Evolutionary conservation across 2,888 invertebrate species (phyloP).

Genomic region (Timandra comae): DNA sequence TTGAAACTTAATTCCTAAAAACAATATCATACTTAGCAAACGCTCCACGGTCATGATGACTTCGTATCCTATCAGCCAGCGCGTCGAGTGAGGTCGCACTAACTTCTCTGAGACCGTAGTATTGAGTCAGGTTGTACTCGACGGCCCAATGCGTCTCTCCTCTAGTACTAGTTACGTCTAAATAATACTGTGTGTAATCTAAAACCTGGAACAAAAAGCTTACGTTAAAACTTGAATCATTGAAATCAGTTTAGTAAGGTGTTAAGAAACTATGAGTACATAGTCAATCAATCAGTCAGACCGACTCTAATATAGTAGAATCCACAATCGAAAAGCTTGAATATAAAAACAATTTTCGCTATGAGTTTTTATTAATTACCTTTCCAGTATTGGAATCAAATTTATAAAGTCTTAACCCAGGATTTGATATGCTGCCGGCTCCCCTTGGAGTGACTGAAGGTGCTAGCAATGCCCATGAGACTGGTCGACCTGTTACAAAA

Average conservation of each 20-base stretch:
- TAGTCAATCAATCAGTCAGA: too few species aligned
- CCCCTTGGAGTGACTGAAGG: constrained; percentile 94
- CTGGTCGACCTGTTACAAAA: constrained; percentile 81
- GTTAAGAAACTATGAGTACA: too few species aligned
- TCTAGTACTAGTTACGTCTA: constrained; percentile 84
- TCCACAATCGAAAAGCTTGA: too few species aligned
- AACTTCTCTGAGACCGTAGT: constrained; percentile 88
- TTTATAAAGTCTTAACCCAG: constrained; percentile 91
- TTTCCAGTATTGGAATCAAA: constrained; percentile 92
- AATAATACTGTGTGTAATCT: constrained; percentile 93
- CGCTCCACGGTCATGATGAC: constrained; percentile 80
- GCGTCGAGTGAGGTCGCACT: constrained; percentile 85
- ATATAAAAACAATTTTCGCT: too few species aligned
- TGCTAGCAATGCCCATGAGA: constrained; percentile 91
- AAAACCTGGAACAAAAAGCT: constrained; percentile 76
- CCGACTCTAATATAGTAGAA: too few species aligned
- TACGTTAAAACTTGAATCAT: too few species aligned
- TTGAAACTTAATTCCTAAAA: too few species aligned
- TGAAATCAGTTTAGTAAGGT: too few species aligned
- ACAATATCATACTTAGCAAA: constrained; percentile 89
- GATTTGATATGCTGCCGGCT: constrained; percentile 90
- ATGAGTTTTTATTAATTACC: constrained; percentile 63
- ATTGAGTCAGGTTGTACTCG: constrained; percentile 91
- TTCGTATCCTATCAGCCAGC: constrained; percentile 87
- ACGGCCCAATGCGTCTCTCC: constrained; percentile 87